Evolutionary conservation across 2,113 vertebrate species (phyloP), one percentile per base, ranked within the genome.

Genomic region (Colistium nudipinnis): DNA sequence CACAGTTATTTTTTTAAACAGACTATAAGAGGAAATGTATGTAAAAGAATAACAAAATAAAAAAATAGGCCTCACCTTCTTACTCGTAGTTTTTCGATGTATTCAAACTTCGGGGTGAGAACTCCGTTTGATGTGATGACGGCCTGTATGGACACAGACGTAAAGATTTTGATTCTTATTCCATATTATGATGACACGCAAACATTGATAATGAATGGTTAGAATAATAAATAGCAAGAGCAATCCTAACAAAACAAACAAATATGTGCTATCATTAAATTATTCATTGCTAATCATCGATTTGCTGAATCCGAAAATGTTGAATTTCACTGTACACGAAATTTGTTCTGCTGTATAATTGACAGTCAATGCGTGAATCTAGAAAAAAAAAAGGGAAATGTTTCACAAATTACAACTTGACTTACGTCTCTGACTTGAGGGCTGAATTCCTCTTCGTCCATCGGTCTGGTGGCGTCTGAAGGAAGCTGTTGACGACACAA

Each of bases 31-130:
- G n/a, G n/a, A n/a, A n/a, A n/a, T n/a, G n/a, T n/a, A n/a, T n/a
- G n/a, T 4, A 33, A 33, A 4, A 33, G 31, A 33, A 33, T 6
- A 6, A 4, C 9, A 33, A 4, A 4, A 33, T 33, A 33, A 9
- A 4, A 33, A 33, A 52, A 30, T 5, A 36, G 55, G 80, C 49
- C 82, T 86, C 94, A 98, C 98, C 95, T 96, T 89, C 62, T 93
- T 48, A 97, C 95, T 69, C 96, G 92, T 43, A 98, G 78, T 81
- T 95, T 98, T 89, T 96, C 94, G 54, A 99, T 99, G 84, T 99
- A 99, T 72, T 98, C 94, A 91, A 95, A 99, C 80, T 98, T 98
- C 5, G 96, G 90, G 81, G 96, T 94, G 79, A 99, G 91, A n/a
- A 71, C 88, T 77, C 97, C 96, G 35, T 98, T 98, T 49, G 97